Evolutionary conservation across 2,797 vertebrate species (phyloP), one percentile per base, ranked within the genome.

Genomic region (Fistularia tabacaria): DNA sequence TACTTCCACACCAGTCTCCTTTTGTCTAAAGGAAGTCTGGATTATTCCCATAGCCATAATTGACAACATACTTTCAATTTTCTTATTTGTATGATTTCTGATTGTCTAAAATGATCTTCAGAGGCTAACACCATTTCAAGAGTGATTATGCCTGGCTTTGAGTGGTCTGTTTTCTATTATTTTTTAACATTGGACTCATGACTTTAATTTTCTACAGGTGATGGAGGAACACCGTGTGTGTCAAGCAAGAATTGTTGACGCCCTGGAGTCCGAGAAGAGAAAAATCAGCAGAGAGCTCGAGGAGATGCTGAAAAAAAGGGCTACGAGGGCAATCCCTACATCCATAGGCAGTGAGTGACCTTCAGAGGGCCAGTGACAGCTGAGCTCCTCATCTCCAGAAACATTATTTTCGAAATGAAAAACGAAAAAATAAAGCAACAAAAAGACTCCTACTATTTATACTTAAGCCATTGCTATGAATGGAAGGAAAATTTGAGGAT

Each of bases 211-310:
- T 72, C 52, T 54, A 6, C 49, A 99, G 96, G 95, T 92, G 43
- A 87, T 98, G 77, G 92, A 93, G 62, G 94, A 97, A 67, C 93
- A 93, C 42, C 85, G 82, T 13, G 76, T 98, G 60, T 90, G 54
- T 56, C 96, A 97, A 53, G 88, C 90, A 9, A 95, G 83, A 84
- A 95, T 99, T 72, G 90, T 99, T 51, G 92, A 95, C 51, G 97
- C 96, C 52, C 82, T 99, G 71, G 97, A 99, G 78, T 88, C 80
- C 0, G 97, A 98, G 80, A 98, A 98, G 69, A 93, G 64, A 64
- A 98, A 97, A 85, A 93, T 98, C 63, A 81, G 90, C 53, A 84
- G 79, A 76, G 95, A 98, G 85, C 91, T 99, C 3, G 84, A 87
- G 48, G 85, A 89, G 53, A 89, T 92, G 61, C 91, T 90, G 73